Evolutionary conservation across 2,888 invertebrate genomes (phyloP).

Genomic region (Drosophila sordidapex): DNA sequence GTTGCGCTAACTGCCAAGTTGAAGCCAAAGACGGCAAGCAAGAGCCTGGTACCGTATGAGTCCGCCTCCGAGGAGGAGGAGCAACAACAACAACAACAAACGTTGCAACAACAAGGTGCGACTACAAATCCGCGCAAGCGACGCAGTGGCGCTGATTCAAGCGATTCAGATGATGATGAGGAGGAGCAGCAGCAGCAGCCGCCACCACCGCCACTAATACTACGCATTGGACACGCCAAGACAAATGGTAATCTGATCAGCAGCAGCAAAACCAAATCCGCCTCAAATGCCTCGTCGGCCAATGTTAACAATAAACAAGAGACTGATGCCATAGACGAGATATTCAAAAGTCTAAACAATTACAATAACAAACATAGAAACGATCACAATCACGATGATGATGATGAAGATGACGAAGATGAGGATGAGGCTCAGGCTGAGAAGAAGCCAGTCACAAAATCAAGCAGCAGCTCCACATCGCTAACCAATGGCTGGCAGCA

Average conservation of each 20-base stretch:
- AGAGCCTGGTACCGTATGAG: constrained; percentile 87
- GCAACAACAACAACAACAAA: constrained; percentile 16
- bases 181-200: constrained; percentile 22
- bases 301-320: constrained; percentile 70
- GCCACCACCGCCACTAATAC: constrained; percentile 3
- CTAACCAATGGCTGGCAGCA: constrained; percentile 61
- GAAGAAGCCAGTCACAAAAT: constrained; percentile 30
- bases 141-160: constrained; percentile 59
- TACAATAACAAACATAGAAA: constrained; percentile 50
- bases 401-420: constrained; percentile 5
- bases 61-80: constrained; percentile 86
- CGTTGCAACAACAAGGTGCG: constrained; percentile 17
- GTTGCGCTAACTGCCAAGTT: constrained; percentile 56
- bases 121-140: constrained; percentile 71
- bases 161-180: constrained; percentile 58
- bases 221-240: constrained; percentile 62
- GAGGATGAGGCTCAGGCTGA: neutral
- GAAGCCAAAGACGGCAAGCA: constrained; percentile 71
- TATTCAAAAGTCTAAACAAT: constrained; percentile 71
- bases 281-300: constrained; percentile 60
- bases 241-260: constrained; percentile 45
- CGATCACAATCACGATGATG: constrained; percentile 32
- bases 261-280: constrained; percentile 43
- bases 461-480: constrained; percentile 2
- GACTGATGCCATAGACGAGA: constrained; percentile 81